Evolutionary conservation across 2,888 invertebrate species (phyloP).

Genomic region (Drosophila buzzatii): DNA sequence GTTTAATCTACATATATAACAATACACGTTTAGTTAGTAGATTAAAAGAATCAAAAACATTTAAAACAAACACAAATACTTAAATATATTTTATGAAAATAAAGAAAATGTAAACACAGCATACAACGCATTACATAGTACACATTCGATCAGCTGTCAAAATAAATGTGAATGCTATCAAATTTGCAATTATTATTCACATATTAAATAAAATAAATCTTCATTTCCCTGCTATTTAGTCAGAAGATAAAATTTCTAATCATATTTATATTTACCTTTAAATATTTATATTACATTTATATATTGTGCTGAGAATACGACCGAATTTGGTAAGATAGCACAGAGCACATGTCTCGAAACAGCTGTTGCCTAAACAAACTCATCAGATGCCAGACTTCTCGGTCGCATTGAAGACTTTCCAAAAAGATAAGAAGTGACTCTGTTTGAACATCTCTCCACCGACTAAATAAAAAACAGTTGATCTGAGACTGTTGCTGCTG

Average conservation of each 20-base stretch:
- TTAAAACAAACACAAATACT: too few species aligned
- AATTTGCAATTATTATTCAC: slow-evolving; percentile 14
- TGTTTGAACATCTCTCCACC: too few species aligned
- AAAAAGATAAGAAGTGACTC: neutral
- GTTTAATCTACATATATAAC: too few species aligned
- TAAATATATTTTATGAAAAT: neutral
- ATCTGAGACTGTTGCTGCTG: neutral
- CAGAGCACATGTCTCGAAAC: slow-evolving; percentile 13
- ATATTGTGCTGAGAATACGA: neutral
- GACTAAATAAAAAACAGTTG: slow-evolving; percentile 20
- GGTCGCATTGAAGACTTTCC: neutral
- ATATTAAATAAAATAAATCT: neutral
- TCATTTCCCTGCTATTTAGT: neutral
- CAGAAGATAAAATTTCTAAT: neutral
- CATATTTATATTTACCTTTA: neutral
- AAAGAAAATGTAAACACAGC: neutral
- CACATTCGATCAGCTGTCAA: neutral
- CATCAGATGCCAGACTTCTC: neutral
- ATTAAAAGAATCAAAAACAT: too few species aligned
- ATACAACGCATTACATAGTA: neutral
- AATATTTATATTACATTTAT: neutral
- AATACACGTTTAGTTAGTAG: too few species aligned
- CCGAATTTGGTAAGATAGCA: slow-evolving; percentile 1
- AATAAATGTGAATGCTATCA: neutral
- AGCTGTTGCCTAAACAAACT: slow-evolving; percentile 52